Evolutionary conservation across 2,888 invertebrate genomes (phyloP).

Genomic region (Aethes cnicana): DNA sequence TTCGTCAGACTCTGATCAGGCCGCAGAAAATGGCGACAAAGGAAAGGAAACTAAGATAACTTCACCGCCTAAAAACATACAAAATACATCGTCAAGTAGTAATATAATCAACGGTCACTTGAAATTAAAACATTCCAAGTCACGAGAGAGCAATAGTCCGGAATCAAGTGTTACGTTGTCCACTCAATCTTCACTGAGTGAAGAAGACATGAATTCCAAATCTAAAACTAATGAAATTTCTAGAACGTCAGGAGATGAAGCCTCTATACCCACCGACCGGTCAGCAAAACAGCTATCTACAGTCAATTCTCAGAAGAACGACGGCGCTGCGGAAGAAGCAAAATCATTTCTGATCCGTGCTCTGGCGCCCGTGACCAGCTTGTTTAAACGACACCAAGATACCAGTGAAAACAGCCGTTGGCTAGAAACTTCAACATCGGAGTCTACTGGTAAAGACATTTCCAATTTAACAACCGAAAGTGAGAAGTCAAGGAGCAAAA

Average conservation of each 20-base stretch:
- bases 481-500: conserved; percentile 59
- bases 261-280: conserved; percentile 77
- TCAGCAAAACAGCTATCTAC: conserved; percentile 79
- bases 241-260: conserved; percentile 83
- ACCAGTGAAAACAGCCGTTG: conserved; percentile 75
- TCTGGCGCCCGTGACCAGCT: conserved; percentile 88
- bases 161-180: conserved; percentile 78
- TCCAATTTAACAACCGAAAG: conserved; percentile 78
- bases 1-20: conserved; percentile 70
- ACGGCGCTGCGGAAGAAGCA: conserved; percentile 83
- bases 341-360: conserved; percentile 88
- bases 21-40: conserved; percentile 55
- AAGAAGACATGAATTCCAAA: conserved; percentile 66
- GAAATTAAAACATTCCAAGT: conserved; percentile 67
- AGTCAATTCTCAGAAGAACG: conserved; percentile 66
- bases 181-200: conserved; percentile 76
- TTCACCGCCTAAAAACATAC: conserved; percentile 48
- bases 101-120: conserved; percentile 55
- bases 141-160: conserved; percentile 70
- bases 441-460: conserved; percentile 73
- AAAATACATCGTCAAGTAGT: conserved; percentile 51
- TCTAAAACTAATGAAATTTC: conserved; percentile 67
- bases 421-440: conserved; percentile 63
- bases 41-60: conserved; percentile 38
- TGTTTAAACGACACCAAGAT: conserved; percentile 85